Percentiles rank a stretch among this genome's conserved stretches.
phyloP scores from a whole-genome alignment of 2,113 vertebrate species.

The Strix aluco region DNA sequence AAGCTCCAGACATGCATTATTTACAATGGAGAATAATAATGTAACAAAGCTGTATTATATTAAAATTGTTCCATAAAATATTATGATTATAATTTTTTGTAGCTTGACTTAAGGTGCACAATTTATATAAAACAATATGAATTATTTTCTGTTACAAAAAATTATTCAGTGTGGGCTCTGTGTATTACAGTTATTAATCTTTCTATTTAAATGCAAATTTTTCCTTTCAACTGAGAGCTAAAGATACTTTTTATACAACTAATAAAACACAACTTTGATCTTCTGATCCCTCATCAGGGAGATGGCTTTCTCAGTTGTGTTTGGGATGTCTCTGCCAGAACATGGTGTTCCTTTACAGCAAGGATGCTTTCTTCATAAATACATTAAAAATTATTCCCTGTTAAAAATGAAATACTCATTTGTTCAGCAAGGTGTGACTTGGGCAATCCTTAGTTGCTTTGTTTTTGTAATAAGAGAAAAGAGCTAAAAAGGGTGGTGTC shows the following conservation, averaged over 20 bases:
- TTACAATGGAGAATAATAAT: conserved; percentile 49
- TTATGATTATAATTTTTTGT: conserved; percentile 61
- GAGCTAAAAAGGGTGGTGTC: not conserved
- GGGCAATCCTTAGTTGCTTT: not conserved
- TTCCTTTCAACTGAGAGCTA: conserved; percentile 71
- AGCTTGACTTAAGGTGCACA: conserved; percentile 65
- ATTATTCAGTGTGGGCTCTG: conserved; percentile 70
- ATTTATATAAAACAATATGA: conserved; percentile 73
- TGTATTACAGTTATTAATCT: conserved; percentile 79
- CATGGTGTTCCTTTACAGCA: conserved; percentile 51
- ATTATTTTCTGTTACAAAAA: conserved; percentile 75
- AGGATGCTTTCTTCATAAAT: conserved; percentile 14
- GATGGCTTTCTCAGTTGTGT: conserved; percentile 47
- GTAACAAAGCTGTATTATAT: conserved; percentile 55
- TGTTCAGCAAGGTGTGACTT: not conserved
- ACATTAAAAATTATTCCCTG: not conserved
- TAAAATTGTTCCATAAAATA: conserved; percentile 73
- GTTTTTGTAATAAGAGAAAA: not conserved
- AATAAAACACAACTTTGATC: conserved; percentile 77
- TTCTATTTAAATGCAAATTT: conserved; percentile 84
- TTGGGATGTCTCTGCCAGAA: conserved; percentile 39
- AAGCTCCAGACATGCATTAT: conserved; percentile 32
- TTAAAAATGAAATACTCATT: conserved; percentile 15
- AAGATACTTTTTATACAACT: conserved; percentile 70
- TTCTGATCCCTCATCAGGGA: conserved; percentile 56